These are phyloP conservation scores for Gymnocypris eckloni DNA, from an alignment of 2,797 vertebrate genomes.

Conservation along the genomic window DNA sequence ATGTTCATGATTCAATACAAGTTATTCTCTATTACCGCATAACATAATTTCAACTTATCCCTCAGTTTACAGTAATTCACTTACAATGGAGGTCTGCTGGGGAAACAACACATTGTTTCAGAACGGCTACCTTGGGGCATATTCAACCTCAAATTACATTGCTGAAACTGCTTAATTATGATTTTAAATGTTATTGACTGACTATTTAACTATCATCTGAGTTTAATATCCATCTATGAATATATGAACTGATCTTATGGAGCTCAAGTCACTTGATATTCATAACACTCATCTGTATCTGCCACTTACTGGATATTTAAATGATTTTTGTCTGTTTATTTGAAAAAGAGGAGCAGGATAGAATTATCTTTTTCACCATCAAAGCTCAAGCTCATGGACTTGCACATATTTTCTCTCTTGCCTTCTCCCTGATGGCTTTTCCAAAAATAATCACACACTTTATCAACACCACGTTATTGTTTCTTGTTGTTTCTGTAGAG, in stretches of 20 bases:
- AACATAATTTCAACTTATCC: background rate
- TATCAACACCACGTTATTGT: constrained; percentile 63
- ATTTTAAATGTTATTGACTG: constrained; percentile 28
- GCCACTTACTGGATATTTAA: background rate
- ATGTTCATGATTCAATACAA: background rate
- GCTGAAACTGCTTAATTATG: constrained; percentile 16
- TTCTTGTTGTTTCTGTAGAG: constrained; percentile 69
- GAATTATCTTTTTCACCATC: background rate
- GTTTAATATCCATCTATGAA: constrained; percentile 7
- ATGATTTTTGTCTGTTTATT: background rate
- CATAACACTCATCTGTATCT: background rate
- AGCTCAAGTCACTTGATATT: background rate
- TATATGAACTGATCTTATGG: background rate
- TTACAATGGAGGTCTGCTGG: background rate
- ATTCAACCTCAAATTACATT: background rate
- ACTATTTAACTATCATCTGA: background rate
- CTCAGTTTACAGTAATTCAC: background rate
- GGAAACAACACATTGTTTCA: background rate
- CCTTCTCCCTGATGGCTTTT: constrained; percentile 43
- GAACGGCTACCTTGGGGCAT: background rate
- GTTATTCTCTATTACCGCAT: background rate
- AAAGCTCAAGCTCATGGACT: background rate
- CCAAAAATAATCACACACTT: constrained; percentile 60
- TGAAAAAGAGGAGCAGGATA: background rate
- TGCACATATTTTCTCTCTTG: background rate